Evolutionary conservation across 2,888 invertebrate species (phyloP).

Genomic region (Idaea biselata): DNA sequence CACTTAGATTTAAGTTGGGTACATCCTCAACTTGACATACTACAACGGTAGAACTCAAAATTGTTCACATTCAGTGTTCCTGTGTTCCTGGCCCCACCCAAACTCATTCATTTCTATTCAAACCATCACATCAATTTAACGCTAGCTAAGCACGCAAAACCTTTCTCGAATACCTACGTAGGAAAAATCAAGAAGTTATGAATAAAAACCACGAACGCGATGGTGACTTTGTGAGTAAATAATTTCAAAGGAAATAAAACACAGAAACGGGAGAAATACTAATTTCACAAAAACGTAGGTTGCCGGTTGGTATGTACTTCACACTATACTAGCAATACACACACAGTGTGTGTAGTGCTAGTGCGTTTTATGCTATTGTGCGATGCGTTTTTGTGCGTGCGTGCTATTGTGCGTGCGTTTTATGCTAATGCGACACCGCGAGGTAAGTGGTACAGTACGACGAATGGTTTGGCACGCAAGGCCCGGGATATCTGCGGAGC

Average conservation of each 20-base stretch:
- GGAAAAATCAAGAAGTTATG: constrained; percentile 22
- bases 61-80: background rate
- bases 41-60: background rate
- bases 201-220: constrained; percentile 19
- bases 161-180: constrained; percentile 10
- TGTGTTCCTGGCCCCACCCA: background rate
- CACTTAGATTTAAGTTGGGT: no score
- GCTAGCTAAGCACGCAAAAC: constrained; percentile 12
- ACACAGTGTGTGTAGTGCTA: no score
- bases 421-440: no score
- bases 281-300: constrained; percentile 29
- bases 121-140: constrained; percentile 10
- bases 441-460: no score
- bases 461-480: no score
- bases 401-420: no score
- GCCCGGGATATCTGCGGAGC: no score
- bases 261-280: constrained; percentile 18
- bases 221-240: constrained; percentile 15
- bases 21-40: background rate
- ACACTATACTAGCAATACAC: no score
- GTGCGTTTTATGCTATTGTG: no score
- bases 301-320: no score
- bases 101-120: background rate
- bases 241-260: constrained; percentile 19
- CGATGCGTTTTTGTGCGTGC: no score